Conservation (phyloP, 1,140 invertebrate species). For the Tetramorium parvispinum region DNA sequence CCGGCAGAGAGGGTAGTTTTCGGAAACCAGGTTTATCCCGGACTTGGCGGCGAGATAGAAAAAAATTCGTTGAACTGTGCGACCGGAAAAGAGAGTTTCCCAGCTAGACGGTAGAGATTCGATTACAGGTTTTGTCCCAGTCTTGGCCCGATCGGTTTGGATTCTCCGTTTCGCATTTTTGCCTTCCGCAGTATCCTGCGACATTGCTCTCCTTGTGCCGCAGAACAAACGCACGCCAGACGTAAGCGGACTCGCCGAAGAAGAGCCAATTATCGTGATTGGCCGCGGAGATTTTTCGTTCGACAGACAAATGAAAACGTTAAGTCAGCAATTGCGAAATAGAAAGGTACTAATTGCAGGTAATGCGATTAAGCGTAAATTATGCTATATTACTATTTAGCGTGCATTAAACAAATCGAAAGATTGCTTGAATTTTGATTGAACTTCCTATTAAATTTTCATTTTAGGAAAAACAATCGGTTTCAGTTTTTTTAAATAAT, state of each 20-base stretch:
- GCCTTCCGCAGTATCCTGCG: background rate
- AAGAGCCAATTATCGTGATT: slow-evolving; percentile 33
- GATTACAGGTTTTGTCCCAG: slow-evolving; percentile 58
- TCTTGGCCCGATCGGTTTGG: background rate
- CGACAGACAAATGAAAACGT: background rate
- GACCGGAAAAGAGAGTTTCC: slow-evolving; percentile 59
- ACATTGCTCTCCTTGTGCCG: slow-evolving; percentile 3
- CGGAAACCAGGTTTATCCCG: slow-evolving; percentile 35
- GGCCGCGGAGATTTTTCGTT: slow-evolving; percentile 23
- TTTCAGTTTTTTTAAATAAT: background rate
- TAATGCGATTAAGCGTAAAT: background rate
- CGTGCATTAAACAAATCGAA: background rate
- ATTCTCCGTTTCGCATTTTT: slow-evolving; percentile 9
- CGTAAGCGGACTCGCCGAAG: background rate
- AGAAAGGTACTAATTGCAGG: background rate
- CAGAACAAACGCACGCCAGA: slow-evolving; percentile 12
- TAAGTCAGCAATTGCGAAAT: background rate
- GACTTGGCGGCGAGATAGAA: slow-evolving; percentile 33
- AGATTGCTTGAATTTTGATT: background rate
- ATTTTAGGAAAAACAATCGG: background rate
- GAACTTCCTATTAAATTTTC: background rate
- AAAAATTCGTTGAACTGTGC: slow-evolving; percentile 60
- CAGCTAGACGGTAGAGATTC: slow-evolving; percentile 55
- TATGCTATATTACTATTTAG: background rate
- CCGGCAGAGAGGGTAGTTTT: slow-evolving; percentile 30